These are phyloP conservation scores for Anastrepha obliqua DNA, from an alignment of 1,140 invertebrate genomes.

Conservation along the genomic window DNA sequence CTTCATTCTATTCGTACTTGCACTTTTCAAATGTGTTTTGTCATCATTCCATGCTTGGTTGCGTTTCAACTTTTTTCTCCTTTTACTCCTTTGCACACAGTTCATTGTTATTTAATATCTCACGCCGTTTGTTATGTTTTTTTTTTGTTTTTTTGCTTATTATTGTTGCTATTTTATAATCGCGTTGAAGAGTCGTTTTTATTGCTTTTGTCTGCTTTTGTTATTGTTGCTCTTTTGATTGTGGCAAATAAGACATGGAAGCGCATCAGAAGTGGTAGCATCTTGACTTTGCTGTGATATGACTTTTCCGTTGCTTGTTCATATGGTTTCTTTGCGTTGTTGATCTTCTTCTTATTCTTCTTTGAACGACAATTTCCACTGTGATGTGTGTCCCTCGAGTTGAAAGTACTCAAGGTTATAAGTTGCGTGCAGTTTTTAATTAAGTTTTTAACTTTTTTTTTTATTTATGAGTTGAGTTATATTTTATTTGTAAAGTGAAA, in stretches of 20 bases:
- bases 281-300: slow-evolving; percentile 36
- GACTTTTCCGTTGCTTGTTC: neutral
- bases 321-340: neutral
- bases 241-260: slow-evolving; percentile 15
- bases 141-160: neutral
- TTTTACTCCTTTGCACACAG: neutral
- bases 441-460: neutral
- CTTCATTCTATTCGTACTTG: neutral
- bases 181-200: neutral
- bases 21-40: slow-evolving; percentile 24
- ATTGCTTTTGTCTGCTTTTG: neutral
- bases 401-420: slow-evolving; percentile 9
- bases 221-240: slow-evolving; percentile 35
- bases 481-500: too few species aligned
- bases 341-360: neutral
- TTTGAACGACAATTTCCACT: neutral
- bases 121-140: neutral
- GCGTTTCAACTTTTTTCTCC: neutral
- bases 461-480: too few species aligned
- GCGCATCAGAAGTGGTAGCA: neutral
- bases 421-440: slow-evolving; percentile 41
- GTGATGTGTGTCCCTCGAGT: neutral
- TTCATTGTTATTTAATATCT: slow-evolving; percentile 46
- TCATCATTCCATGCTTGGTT: neutral
- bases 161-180: neutral